Conservation (phyloP, 2,888 invertebrate species). For the Sabellastarte sp. region DNA sequence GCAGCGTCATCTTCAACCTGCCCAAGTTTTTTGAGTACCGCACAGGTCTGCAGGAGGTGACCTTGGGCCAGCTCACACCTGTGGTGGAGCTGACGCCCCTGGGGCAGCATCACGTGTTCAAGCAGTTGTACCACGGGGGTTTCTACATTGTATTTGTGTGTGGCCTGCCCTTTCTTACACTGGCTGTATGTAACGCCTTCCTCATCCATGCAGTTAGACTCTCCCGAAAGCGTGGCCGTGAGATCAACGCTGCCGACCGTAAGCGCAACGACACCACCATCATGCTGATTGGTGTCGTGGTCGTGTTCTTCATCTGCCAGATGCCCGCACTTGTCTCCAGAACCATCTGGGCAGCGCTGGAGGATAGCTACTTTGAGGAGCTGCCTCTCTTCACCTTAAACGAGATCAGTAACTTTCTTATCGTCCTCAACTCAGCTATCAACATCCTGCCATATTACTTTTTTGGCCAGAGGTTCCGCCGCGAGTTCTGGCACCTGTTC, state of each 20-base stretch:
- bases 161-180: slow-evolving; percentile 54
- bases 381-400: slow-evolving; percentile 45
- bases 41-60: slow-evolving; percentile 28
- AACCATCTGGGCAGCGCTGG: slow-evolving; percentile 53
- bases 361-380: slow-evolving; percentile 15
- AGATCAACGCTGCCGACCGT: slow-evolving; percentile 51
- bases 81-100: slow-evolving; percentile 36
- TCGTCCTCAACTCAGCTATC: slow-evolving; percentile 57
- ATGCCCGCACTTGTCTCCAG: slow-evolving; percentile 56
- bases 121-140: slow-evolving; percentile 53
- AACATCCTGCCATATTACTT: slow-evolving; percentile 60
- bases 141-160: slow-evolving; percentile 55
- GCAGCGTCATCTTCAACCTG: slow-evolving; percentile 50
- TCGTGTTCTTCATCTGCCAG: slow-evolving; percentile 58
- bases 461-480: slow-evolving; percentile 55
- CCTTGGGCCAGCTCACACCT: slow-evolving; percentile 11
- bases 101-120: slow-evolving; percentile 36
- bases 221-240: slow-evolving; percentile 45
- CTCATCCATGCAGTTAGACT: slow-evolving; percentile 52
- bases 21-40: slow-evolving; percentile 55
- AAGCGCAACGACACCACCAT: slow-evolving; percentile 57
- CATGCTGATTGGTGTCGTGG: slow-evolving; percentile 58
- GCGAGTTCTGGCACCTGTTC: slow-evolving; percentile 52
- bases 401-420: slow-evolving; percentile 55
- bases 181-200: slow-evolving; percentile 55